A percentile compares a stretch with the other conserved stretches of the same genome.
Conservation (phyloP, 2,888 invertebrate species). For the Ochropleura leucogaster region DNA sequence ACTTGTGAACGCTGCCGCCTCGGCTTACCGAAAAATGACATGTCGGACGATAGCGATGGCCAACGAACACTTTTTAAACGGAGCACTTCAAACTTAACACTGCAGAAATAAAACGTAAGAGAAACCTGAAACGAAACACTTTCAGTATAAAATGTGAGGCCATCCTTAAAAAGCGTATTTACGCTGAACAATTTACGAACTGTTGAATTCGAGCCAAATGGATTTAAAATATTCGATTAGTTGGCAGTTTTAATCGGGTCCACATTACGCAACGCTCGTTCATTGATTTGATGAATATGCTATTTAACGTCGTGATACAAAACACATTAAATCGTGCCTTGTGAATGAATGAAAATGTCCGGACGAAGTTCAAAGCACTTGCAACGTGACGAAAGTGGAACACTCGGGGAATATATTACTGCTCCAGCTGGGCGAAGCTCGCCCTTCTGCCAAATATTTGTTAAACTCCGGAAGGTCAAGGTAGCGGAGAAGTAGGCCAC, state of each 20-base stretch:
- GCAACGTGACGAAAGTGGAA: constrained; percentile 55
- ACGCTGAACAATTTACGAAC: constrained; percentile 55
- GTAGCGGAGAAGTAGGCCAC: constrained; percentile 58
- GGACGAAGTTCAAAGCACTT: constrained; percentile 51
- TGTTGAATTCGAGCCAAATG: constrained; percentile 57
- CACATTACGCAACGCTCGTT: constrained; percentile 55
- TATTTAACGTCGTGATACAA: constrained; percentile 42
- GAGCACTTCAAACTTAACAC: constrained; percentile 46
- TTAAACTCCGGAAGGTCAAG: constrained; percentile 60
- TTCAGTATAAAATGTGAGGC: constrained; percentile 37
- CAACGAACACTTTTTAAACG: constrained; percentile 43
- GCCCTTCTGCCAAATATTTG: constrained; percentile 65
- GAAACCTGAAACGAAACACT: constrained; percentile 26
- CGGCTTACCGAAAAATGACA: constrained; percentile 69
- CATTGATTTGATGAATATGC: constrained; percentile 63
- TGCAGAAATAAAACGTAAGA: constrained; percentile 41
- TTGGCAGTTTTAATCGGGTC: constrained; percentile 58
- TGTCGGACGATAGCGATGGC: constrained; percentile 54
- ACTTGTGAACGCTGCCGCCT: constrained; percentile 58
- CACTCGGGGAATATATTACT: constrained; percentile 60
- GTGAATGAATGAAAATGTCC: constrained; percentile 42
- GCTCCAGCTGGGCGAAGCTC: constrained; percentile 55
- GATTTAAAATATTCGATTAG: constrained; percentile 65
- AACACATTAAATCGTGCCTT: constrained; percentile 29
- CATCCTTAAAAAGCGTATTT: constrained; percentile 42